phyloP scores from a whole-genome alignment of 1,140 invertebrate genomes.

The Dinoponera quadriceps region DNA sequence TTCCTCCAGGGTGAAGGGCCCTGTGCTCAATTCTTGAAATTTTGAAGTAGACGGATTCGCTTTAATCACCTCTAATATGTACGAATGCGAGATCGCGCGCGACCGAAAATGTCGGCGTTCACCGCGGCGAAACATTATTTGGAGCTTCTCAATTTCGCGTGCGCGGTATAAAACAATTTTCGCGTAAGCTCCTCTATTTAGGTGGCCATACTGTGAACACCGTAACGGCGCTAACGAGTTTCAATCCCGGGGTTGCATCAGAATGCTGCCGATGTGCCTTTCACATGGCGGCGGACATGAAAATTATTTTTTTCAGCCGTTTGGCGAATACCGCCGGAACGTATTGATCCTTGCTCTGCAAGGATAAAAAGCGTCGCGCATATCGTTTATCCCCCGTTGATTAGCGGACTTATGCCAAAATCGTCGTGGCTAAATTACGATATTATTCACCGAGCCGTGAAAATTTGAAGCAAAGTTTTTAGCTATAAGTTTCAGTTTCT shows the following conservation, averaged over 20 bases:
- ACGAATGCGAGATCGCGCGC: background rate
- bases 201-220: constrained; percentile 67
- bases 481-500: too few relatives aligned
- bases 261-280: constrained; percentile 51
- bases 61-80: background rate
- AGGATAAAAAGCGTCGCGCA: background rate
- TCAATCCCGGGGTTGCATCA: constrained; percentile 58
- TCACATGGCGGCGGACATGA: constrained; percentile 26
- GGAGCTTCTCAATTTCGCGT: constrained; percentile 60
- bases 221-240: constrained; percentile 70
- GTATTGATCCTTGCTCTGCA: constrained; percentile 25
- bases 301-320: constrained; percentile 43
- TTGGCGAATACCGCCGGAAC: background rate
- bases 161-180: constrained; percentile 67
- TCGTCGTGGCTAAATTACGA: background rate
- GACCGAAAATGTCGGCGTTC: constrained; percentile 44
- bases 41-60: background rate
- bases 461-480: background rate
- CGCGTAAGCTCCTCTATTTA: constrained; percentile 66
- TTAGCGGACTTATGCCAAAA: background rate
- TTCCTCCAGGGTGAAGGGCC: background rate
- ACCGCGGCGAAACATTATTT: constrained; percentile 65
- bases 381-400: background rate
- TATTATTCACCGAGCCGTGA: background rate
- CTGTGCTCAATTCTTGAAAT: background rate